Conservation (phyloP, 2,888 invertebrate genomes). For the Chrysolina oricalcia region DNA sequence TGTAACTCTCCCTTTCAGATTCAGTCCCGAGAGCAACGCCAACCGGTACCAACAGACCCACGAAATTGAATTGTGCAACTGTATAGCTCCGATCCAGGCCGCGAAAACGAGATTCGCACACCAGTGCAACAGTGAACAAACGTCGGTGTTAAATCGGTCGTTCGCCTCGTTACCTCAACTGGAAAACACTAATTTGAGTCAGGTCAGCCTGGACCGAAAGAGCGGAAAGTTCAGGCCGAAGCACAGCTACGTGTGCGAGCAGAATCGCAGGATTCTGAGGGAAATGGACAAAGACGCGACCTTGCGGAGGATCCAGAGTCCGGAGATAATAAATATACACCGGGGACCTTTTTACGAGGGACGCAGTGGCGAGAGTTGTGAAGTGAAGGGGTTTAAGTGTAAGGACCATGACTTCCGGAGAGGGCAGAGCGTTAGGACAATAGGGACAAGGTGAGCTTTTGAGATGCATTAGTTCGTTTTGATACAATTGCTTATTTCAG, state of each 20-base stretch:
- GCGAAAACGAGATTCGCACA: constrained; percentile 60
- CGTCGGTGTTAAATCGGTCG: constrained; percentile 63
- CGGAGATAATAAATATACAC: constrained; percentile 70
- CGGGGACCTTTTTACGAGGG: constrained; percentile 66
- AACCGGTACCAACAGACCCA: constrained; percentile 58
- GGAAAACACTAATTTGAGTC: constrained; percentile 65
- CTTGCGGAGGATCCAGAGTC: constrained; percentile 60
- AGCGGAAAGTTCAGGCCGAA: constrained; percentile 53
- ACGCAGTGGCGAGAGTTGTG: constrained; percentile 64
- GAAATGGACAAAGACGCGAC: constrained; percentile 33
- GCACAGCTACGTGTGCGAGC: constrained; percentile 73
- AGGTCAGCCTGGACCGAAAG: constrained; percentile 73
- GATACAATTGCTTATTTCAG: background rate
- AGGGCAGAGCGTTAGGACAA: constrained; percentile 62
- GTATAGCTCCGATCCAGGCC: constrained; percentile 60
- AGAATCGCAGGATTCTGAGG: constrained; percentile 56
- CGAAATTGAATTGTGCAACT: constrained; percentile 68
- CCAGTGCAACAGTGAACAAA: constrained; percentile 61
- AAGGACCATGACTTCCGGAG: constrained; percentile 68
- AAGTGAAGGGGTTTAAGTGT: constrained; percentile 66
- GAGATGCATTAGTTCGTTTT: background rate
- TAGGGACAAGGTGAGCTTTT: constrained; percentile 50
- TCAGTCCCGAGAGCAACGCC: constrained; percentile 63
- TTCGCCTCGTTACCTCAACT: constrained; percentile 66
- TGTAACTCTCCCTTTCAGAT: constrained; percentile 44